Percentiles rank a stretch among this genome's conserved stretches.
Evolutionary conservation across 2,113 vertebrate genomes (phyloP).

Genomic region (Lophotis ruficrista): DNA sequence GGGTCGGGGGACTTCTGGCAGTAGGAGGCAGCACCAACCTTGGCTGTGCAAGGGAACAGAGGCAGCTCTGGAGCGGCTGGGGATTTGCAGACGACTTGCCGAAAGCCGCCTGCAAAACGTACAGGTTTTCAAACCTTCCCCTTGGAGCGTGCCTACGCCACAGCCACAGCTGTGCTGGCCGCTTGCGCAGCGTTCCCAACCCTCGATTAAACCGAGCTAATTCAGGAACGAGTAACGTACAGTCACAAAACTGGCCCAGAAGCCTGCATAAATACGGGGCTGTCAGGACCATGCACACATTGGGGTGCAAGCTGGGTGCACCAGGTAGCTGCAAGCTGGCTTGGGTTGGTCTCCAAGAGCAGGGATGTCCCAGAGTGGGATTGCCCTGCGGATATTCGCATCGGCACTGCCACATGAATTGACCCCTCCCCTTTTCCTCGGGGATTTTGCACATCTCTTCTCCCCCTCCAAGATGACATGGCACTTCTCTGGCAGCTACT

Average conservation of each 20-base stretch:
- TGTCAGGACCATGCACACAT: background rate
- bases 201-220: background rate
- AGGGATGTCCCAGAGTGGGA: background rate
- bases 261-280: background rate
- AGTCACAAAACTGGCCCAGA: background rate
- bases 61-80: background rate
- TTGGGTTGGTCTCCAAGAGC: background rate
- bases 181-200: background rate
- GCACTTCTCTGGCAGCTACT: constrained; percentile 46
- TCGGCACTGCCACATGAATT: background rate
- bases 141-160: background rate
- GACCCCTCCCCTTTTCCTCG: background rate
- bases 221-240: background rate
- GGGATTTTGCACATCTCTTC: background rate
- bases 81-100: background rate
- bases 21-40: constrained; percentile 69
- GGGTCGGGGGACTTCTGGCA: constrained; percentile 43
- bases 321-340: background rate
- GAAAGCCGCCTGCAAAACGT: background rate
- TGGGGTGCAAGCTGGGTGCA: background rate
- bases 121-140: background rate
- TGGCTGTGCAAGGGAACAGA: constrained; percentile 40
- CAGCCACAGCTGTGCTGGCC: background rate
- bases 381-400: background rate
- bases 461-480: constrained; percentile 28